These are phyloP conservation scores for Hedychridium roseum DNA, from an alignment of 2,888 invertebrate species.

Conservation along the genomic window DNA sequence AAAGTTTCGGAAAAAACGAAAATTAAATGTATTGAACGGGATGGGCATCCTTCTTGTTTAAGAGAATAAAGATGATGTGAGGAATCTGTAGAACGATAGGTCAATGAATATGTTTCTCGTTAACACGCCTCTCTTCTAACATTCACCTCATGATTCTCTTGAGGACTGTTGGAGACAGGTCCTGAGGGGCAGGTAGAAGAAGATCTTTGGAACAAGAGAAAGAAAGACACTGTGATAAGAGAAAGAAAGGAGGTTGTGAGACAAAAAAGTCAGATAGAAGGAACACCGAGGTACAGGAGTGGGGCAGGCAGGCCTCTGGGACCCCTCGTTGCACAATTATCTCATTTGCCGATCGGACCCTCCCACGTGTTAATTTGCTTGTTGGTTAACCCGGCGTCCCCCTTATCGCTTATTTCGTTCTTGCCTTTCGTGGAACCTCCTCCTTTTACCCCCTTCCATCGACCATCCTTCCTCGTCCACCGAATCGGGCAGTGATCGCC, in stretches of 20 bases:
- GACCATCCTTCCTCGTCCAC: conserved; percentile 16
- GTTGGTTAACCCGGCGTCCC: conserved; percentile 53
- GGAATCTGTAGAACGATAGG: conserved; percentile 6
- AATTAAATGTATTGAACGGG: too few species aligned
- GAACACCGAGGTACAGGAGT: too few species aligned
- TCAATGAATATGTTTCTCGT: conserved; percentile 40
- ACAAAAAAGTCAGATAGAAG: too few species aligned
- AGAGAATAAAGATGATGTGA: background rate
- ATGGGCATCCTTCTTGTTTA: too few species aligned
- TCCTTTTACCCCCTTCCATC: conserved; percentile 9
- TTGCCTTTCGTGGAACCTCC: conserved; percentile 22
- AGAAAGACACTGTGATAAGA: conserved; percentile 10
- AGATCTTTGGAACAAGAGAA: conserved; percentile 7
- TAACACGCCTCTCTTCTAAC: conserved; percentile 43
- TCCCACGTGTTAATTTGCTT: conserved; percentile 64
- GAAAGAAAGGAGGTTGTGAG: conserved; percentile 7
- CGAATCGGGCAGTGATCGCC: too few species aligned
- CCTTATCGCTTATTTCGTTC: conserved; percentile 20
- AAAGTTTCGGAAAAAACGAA: too few species aligned
- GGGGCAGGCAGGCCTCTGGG: conserved; percentile 23
- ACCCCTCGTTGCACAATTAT: conserved; percentile 55
- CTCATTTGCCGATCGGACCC: conserved; percentile 60
- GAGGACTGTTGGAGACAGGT: too few species aligned
- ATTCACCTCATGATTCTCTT: conserved; percentile 36
- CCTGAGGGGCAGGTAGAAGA: conserved; percentile 9